Evolutionary conservation across 2,797 vertebrate genomes (phyloP).

Genomic region (Babyrousa celebensis): DNA sequence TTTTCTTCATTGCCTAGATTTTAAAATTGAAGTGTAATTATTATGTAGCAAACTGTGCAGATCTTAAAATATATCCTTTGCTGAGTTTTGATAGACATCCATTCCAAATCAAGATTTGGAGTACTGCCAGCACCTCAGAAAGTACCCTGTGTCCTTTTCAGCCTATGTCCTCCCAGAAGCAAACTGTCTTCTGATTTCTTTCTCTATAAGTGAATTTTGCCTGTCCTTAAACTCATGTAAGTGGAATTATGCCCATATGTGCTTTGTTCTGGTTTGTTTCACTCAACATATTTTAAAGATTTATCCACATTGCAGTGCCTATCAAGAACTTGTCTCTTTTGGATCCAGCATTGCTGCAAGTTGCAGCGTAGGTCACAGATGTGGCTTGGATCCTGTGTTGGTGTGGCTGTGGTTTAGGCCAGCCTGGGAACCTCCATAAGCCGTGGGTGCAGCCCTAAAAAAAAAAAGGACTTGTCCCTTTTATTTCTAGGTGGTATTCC

Average conservation of each 20-base stretch:
- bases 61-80: neutral
- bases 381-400: too few species aligned
- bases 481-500: constrained; percentile 2
- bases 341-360: too few species aligned
- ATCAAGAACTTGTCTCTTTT: constrained; percentile 2
- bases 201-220: neutral
- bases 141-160: neutral
- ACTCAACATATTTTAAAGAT: constrained; percentile 6
- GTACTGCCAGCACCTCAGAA: neutral
- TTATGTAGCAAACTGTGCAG: neutral
- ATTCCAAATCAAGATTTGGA: neutral
- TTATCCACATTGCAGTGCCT: neutral
- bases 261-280: constrained; percentile 41
- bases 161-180: neutral
- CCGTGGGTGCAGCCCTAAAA: too few species aligned
- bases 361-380: too few species aligned
- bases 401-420: too few species aligned
- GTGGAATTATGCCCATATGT: neutral
- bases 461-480: neutral
- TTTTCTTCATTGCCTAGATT: constrained; percentile 12
- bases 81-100: neutral
- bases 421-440: too few species aligned
- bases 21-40: neutral
- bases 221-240: neutral
- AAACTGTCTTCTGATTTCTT: neutral